Conservation (phyloP, 2,888 invertebrate genomes). For the Chouioia cunea region DNA sequence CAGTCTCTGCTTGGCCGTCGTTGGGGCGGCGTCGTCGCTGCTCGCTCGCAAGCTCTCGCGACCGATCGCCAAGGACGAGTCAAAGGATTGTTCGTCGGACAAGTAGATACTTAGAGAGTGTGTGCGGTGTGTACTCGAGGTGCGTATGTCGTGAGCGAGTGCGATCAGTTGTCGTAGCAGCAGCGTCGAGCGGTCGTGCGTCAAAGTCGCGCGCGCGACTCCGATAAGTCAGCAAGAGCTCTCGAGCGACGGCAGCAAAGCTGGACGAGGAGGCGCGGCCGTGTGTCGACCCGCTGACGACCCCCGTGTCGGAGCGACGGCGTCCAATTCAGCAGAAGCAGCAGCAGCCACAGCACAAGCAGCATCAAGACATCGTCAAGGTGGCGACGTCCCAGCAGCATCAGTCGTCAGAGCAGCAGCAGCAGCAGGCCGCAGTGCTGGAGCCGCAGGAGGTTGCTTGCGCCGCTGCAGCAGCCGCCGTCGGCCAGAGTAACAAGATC, state of each 20-base stretch:
- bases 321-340: neutral
- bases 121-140: too few species aligned
- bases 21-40: conserved; percentile 60
- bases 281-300: neutral
- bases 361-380: neutral
- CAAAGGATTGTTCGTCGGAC: too few species aligned
- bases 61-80: conserved; percentile 1
- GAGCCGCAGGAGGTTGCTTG: neutral
- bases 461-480: conserved; percentile 26
- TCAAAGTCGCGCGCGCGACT: neutral
- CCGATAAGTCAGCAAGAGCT: neutral
- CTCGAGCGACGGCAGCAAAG: neutral
- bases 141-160: conserved; percentile 50
- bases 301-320: conserved; percentile 2
- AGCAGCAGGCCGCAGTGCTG: neutral
- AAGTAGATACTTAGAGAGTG: too few species aligned
- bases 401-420: neutral
- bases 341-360: neutral
- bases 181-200: neutral
- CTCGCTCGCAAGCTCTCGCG: conserved; percentile 43
- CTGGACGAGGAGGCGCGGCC: conserved; percentile 10
- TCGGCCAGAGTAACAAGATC: conserved; percentile 28
- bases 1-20: conserved; percentile 66
- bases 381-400: neutral
- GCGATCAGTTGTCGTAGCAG: conserved; percentile 26